Base-by-base conservation (phyloP, 1,140 invertebrate species). In the Diachasmimorpha longicaudata region DNA sequence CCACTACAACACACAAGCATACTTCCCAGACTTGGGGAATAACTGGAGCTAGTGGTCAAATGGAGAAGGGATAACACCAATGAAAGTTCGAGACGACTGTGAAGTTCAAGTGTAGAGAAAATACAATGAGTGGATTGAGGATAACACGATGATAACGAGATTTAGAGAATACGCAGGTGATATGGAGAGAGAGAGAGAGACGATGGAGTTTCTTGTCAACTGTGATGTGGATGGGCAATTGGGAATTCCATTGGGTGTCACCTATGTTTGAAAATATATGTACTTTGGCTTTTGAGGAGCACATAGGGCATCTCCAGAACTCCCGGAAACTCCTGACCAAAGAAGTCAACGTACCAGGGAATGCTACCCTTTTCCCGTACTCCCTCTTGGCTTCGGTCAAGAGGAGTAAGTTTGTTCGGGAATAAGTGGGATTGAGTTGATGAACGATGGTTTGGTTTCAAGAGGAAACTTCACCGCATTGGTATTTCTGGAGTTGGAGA, bases 391-490 rank as follows among this genome's bases (percentile, higher is more conserved):
- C 9, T 42, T 42, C 39, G 58, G 58, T 52, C 48, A 52, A 52
- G 48, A 37, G 52, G 46, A 77, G 63, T 72, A 72, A 52, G 70
- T 71, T 72, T 76, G 42, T 72, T 76, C 67, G 25, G 46, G 52
- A 72, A 72, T 36, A 77, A 74, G 72, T 71, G 67, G 63, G 37
- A 77, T 72, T 46, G 63, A 79, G 75, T 73, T 79, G 74, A 76
- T 70, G 74, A 75, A 68, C 70, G 71, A 76, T 58, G 55, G 31
- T 58, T 39, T 58, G 67, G 67, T 70, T 70, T 70, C 67, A 19
- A 70, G 19, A n/a, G 42, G 37, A 46, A 70, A 68, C 66, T 68
- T 68, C 19, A 19, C 66, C 31, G 25, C 66, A 68, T 63, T 39
- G 66, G 31, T 39, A 68, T 68, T 37, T 68, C 66, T 68, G 5